phyloP scores from a whole-genome alignment of 1,140 invertebrate genomes.

The Nixonia krombeini region DNA sequence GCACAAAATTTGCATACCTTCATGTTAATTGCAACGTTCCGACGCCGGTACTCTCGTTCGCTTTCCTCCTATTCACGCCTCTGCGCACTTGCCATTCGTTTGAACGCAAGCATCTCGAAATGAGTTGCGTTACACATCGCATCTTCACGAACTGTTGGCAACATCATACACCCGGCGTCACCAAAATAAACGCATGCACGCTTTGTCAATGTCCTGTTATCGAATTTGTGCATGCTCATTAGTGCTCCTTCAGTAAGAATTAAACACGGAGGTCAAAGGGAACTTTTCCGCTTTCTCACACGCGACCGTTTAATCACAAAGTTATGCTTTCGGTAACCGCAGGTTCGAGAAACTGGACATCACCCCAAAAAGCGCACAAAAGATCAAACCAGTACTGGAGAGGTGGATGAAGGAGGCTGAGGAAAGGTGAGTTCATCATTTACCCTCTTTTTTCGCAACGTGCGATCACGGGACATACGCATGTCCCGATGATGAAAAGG shows the following conservation, averaged over 20 bases:
- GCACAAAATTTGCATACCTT: constrained; percentile 59
- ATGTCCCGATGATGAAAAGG: too few species aligned
- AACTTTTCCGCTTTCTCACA: background rate
- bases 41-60: constrained; percentile 32
- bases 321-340: constrained; percentile 50
- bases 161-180: constrained; percentile 70
- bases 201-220: constrained; percentile 73
- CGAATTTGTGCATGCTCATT: constrained; percentile 65
- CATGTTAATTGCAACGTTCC: constrained; percentile 37
- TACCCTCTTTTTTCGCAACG: too few species aligned
- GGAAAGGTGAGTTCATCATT: constrained; percentile 84
- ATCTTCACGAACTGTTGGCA: constrained; percentile 62
- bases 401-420: constrained; percentile 98
- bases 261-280: constrained; percentile 42
- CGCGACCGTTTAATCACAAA: background rate
- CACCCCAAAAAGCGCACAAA: constrained; percentile 98
- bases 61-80: constrained; percentile 25
- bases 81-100: constrained; percentile 28
- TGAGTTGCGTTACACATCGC: constrained; percentile 15
- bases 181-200: constrained; percentile 70
- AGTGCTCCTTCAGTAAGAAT: constrained; percentile 65
- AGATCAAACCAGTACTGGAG: constrained; percentile 98
- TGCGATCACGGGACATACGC: too few species aligned
- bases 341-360: constrained; percentile 99
- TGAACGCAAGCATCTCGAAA: constrained; percentile 14